Evolutionary conservation across 2,797 vertebrate species (phyloP).

Genomic region (Euthynnus affinis): DNA sequence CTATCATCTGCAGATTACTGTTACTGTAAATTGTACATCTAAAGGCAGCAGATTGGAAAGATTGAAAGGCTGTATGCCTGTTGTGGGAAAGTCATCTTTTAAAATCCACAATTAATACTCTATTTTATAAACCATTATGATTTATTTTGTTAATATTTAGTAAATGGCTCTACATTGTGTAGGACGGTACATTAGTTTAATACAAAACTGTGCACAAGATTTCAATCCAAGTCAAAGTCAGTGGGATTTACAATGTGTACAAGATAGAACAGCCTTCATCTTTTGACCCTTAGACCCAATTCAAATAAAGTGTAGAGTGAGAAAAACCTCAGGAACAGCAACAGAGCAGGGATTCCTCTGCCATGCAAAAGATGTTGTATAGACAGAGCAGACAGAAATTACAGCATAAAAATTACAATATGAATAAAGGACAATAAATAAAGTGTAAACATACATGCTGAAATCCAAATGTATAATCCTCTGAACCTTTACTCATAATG

Average conservation of each 20-base stretch:
- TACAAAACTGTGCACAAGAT: background rate
- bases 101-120: background rate
- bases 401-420: background rate
- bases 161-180: background rate
- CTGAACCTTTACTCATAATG: conserved; percentile 2
- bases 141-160: background rate
- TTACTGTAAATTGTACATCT: background rate
- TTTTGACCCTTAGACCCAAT: too few species aligned
- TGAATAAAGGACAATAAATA: background rate
- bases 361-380: background rate
- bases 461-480: background rate
- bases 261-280: too few species aligned
- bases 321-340: too few species aligned
- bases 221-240: background rate
- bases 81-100: background rate
- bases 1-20: background rate
- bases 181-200: background rate
- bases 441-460: background rate
- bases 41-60: background rate
- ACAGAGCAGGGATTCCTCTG: too few species aligned
- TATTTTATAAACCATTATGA: background rate
- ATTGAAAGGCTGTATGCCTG: background rate
- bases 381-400: background rate
- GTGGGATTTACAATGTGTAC: too few species aligned
- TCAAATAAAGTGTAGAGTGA: too few species aligned